Base-by-base conservation (phyloP, 2,113 vertebrate genomes). In the Sula dactylatra region DNA sequence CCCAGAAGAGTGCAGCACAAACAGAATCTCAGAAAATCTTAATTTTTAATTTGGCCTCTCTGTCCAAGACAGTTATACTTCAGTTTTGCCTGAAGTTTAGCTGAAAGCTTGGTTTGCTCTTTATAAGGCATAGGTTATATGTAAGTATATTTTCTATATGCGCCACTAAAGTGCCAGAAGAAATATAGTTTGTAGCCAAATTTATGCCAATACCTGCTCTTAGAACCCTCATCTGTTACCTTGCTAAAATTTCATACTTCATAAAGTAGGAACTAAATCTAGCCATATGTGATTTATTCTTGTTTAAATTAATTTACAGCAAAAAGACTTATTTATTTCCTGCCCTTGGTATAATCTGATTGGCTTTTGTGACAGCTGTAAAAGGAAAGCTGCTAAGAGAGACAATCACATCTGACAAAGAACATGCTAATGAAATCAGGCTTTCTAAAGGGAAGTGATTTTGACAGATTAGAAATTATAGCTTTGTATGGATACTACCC, bases 381-480 rank as follows among this genome's bases (percentile, higher is more conserved):
- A 96, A 86, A 81, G 88, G 90, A 97, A 97, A 91, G 93, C 86
- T 93, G 88, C 93, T 94, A 93, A 97, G 73, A 95, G 86, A 98
- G 84, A 98, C 88, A 96, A 98, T 98, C 94, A 90, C 82, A 96
- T 95, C 87, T 7, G 22, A 97, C 80, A 97, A 93, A 94, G 94
- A 97, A 97, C 89, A 97, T 98, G 97, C 72, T 98, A 98, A 98
- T 97, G 97, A 95, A 98, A 98, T 98, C 96, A 98, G 93, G 36
- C 61, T 89, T 98, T 97, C 97, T 97, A 97, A 97, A 96, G 78
- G 95, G 96, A 98, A 97, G 95, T 97, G 95, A 96, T 98, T 97
- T 93, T 98, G 98, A 98, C 97, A 98, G 97, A 98, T 98, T 96
- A 98, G 97, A 98, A 98, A 98, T 95, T 97, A 97, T 95, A 96